Evolutionary conservation across 2,797 vertebrate species (phyloP), one percentile per base, ranked within the genome.

Genomic region (Graptemys geographica): DNA sequence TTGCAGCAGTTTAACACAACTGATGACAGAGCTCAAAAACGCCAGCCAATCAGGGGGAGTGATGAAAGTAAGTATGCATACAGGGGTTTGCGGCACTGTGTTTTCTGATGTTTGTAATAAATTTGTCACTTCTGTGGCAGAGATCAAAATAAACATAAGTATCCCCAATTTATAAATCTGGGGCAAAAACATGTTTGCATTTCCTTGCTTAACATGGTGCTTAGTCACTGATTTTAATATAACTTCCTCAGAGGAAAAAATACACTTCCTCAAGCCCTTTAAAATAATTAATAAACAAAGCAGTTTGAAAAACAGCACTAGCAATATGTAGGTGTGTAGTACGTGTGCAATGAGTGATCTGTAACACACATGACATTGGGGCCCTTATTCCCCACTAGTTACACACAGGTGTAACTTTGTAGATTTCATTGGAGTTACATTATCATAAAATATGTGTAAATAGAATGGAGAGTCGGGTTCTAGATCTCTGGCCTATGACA

Each of bases 11-110:
- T 99, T 97, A 99, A 99, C 92, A 98, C 98, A 59, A 98, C 98
- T 11, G 99, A 99, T 27, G 99, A 99, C 94, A 99, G 99, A 97
- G 97, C 98, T 76, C 99, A 99, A 97, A 99, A 99, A 96, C 98
- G 99, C 49, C 99, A 99, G 96, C 98, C 99, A 11, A 99, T 99
- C 97, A 99, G 97, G 51, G 99, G 99, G 91, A 99, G 98, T 0
- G 99, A 99, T 84, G 99, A 99, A 98, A 98, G 99, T 99, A 97
- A 98, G 99, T 98, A 55, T 93, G 44, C 18, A 10, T 6, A 31
- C 31, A 49, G 78, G 23, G 47, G 78, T 82, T 76, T 86, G 83
- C 19, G 27, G 13, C 55, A 56, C 79, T 92, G 84, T 89, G 56
- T 87, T 86, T 51, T 51, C 23, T 89, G 76, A 74, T 6, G 79